Conservation (phyloP, 2,888 invertebrate genomes). For the Uropetala carovei region DNA sequence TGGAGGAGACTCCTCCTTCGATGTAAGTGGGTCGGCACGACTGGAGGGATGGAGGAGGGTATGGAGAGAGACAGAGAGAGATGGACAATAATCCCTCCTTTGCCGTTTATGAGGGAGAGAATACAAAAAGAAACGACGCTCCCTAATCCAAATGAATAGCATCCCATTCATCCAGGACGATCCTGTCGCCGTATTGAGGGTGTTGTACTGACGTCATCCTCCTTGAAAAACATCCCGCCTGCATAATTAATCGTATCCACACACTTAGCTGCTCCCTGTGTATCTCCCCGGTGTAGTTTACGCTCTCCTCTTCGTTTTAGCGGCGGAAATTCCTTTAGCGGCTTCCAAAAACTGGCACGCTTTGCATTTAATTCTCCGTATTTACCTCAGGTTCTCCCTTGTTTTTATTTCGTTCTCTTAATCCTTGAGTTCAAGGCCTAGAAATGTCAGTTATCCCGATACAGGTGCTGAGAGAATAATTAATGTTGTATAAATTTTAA, state of each 20-base stretch:
- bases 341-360: not conserved
- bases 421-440: not conserved
- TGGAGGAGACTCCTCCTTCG: not conserved
- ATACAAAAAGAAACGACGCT: not conserved
- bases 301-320: not conserved
- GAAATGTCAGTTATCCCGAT: too few relatives aligned
- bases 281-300: not conserved
- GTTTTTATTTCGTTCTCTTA: not conserved
- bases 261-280: not conserved
- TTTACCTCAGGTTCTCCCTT: not conserved
- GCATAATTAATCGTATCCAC: slow-evolving; percentile 50
- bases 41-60: not conserved
- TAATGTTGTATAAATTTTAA: too few relatives aligned
- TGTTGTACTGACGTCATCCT: slow-evolving; percentile 19
- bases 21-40: not conserved
- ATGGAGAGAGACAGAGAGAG: not conserved
- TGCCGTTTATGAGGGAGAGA: not conserved
- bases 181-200: slow-evolving; percentile 25
- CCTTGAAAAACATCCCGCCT: slow-evolving; percentile 43
- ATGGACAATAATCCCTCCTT: slow-evolving; percentile 1
- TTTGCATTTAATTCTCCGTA: not conserved
- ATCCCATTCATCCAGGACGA: not conserved
- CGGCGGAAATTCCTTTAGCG: not conserved
- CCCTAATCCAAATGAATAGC: slow-evolving; percentile 45
- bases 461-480: too few relatives aligned